phyloP scores from a whole-genome alignment of 2,797 vertebrate genomes.

The Ciconia nigra region DNA sequence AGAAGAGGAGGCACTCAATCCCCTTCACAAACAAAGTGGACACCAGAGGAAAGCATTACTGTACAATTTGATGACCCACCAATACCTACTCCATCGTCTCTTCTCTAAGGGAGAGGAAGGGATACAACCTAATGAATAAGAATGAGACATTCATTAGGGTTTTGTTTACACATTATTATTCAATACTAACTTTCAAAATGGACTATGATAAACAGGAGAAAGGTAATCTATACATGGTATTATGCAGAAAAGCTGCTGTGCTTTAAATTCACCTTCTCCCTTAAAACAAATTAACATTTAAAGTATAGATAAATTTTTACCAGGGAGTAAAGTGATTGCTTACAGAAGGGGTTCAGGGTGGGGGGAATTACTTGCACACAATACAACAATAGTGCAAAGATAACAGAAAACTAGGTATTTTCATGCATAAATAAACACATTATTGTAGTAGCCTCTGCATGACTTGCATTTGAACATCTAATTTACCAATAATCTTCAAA shows the following conservation, averaged over 20 bases:
- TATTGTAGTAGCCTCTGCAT: constrained; percentile 14
- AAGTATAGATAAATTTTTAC: constrained; percentile 25
- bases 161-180: constrained; percentile 60
- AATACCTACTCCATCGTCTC: neutral
- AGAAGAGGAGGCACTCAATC: neutral
- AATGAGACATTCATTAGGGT: constrained; percentile 20
- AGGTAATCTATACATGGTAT: neutral
- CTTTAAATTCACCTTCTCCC: constrained; percentile 26
- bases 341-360: neutral
- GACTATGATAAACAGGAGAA: constrained; percentile 22
- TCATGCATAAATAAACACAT: constrained; percentile 62
- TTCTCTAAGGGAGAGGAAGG: neutral
- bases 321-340: neutral
- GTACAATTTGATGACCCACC: neutral
- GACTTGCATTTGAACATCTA: constrained; percentile 37
- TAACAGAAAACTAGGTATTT: constrained; percentile 43
- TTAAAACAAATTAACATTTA: constrained; percentile 49
- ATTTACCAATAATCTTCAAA: constrained; percentile 36
- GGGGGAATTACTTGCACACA: constrained; percentile 4
- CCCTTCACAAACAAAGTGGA: neutral
- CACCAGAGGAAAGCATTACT: neutral
- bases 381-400: constrained; percentile 34
- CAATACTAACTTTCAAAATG: constrained; percentile 31
- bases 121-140: constrained; percentile 21
- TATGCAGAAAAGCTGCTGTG: neutral